Evolutionary conservation across 2,888 invertebrate genomes (phyloP).

Genomic region (Eupithecia tripunctaria): DNA sequence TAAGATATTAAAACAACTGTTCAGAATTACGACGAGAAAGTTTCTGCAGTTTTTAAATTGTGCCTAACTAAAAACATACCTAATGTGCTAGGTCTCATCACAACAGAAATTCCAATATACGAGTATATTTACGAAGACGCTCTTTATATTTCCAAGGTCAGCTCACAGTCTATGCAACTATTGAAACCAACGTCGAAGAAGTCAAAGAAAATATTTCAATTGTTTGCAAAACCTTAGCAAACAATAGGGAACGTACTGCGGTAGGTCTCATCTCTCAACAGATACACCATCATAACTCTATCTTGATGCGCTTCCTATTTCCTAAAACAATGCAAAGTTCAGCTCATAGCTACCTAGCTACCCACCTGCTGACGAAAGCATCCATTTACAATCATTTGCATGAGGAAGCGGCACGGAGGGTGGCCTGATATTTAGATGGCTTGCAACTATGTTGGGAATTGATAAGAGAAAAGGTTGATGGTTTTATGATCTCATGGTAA

Average conservation of each 20-base stretch:
- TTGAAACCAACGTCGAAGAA: background rate
- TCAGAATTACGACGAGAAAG: background rate
- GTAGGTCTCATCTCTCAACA: conserved; percentile 20
- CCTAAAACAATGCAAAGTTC: conserved; percentile 40
- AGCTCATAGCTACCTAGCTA: conserved; percentile 26
- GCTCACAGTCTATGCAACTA: conserved; percentile 26
- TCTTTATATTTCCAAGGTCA: conserved; percentile 32
- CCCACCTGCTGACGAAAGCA: conserved; percentile 60
- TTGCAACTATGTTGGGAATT: conserved; percentile 29
- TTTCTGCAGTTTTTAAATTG: background rate
- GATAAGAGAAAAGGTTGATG: conserved; percentile 21
- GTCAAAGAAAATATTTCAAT: background rate
- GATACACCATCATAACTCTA: conserved; percentile 22
- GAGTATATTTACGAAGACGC: conserved; percentile 12
- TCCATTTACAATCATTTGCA: conserved; percentile 74
- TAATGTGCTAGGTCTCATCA: background rate
- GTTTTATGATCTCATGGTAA: conserved; percentile 4
- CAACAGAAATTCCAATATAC: background rate
- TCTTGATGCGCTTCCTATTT: conserved; percentile 25
- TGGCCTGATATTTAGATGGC: conserved; percentile 52
- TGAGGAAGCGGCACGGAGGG: conserved; percentile 66
- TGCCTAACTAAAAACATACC: background rate
- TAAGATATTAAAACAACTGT: background rate
- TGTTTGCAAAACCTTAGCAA: background rate
- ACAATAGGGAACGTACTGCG: conserved; percentile 9